Percentiles rank a stretch among this genome's conserved stretches.
Conservation (phyloP, 2,113 vertebrate species). For the Saguinus imperator region DNA sequence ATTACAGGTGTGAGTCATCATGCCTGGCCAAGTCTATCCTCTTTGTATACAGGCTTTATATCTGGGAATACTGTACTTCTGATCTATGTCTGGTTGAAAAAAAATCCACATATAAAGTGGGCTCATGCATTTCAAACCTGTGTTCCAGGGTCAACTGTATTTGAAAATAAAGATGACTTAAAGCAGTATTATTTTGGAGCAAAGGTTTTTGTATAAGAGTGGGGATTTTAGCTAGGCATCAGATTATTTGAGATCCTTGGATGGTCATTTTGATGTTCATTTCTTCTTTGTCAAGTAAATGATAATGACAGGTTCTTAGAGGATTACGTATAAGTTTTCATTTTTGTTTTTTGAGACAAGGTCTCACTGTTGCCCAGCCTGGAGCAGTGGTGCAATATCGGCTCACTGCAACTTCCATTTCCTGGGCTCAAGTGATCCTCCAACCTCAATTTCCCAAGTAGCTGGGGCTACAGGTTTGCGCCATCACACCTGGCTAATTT, state of each 20-base stretch:
- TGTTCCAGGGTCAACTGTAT: neutral
- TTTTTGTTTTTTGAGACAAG: too few relatives aligned
- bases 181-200: neutral
- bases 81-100: neutral
- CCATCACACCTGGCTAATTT: too few relatives aligned
- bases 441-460: too few relatives aligned
- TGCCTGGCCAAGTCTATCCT: neutral
- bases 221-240: neutral
- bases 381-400: too few relatives aligned
- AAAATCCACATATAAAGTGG: neutral
- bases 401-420: too few relatives aligned
- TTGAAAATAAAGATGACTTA: slow-evolving; percentile 21
- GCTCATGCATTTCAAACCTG: neutral
- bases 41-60: neutral
- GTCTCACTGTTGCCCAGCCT: too few relatives aligned
- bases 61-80: neutral
- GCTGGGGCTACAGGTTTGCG: too few relatives aligned
- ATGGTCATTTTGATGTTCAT: neutral
- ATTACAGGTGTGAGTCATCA: too few relatives aligned
- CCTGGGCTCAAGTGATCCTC: too few relatives aligned
- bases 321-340: neutral
- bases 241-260: neutral
- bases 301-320: neutral
- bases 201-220: neutral
- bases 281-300: slow-evolving; percentile 6